Evolutionary conservation across 2,113 vertebrate genomes (phyloP), one percentile per base, ranked within the genome.

Genomic region (Mesembrinibis cayennensis): DNA sequence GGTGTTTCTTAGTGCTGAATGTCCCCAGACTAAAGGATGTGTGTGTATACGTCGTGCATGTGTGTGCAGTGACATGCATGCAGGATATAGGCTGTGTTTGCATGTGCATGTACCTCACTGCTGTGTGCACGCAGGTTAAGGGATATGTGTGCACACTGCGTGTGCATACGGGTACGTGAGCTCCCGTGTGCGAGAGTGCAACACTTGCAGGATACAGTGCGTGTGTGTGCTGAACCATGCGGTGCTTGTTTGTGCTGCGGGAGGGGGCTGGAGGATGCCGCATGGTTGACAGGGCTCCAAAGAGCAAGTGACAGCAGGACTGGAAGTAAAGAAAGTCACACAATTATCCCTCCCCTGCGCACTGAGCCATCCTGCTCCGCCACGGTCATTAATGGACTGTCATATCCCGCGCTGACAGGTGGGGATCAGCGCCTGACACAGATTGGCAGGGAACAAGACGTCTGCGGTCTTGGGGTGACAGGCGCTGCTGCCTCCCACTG

Each of bases 161-260:
- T n/a, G 47, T 20, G n/a, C 29, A 18, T 6, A 11, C 4, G 1
- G 13, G 11, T 11, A 3, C 0, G 0, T 16, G 27, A 27, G 7
- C 34, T 23, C 20, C 22, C 0, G 0, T 2, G 16, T 11, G 61
- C 6, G 25, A 25, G 10, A 1, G 1, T 10, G 1, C 38, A 23
- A 4, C 0, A 1, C 44, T 25, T 0, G 13, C 36, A 40, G 22
- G 42, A 20, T 20, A 0, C 32, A 3, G 30, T 1, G 5, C 0
- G 2, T 8, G 30, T 3, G 16, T 5, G 11, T 6, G 3, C n/a
- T 1, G 19, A 58, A 44, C 66, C 5, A 0, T 1, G 38, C 13
- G 0, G 20, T 2, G 8, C 13, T 29, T 26, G 20, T 5, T 18
- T 1, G 44, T 25, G 50, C 58, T 11, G 29, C 0, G 3, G 45